These are phyloP conservation scores for Procambarus virginalis DNA, from an alignment of 1,140 invertebrate species.

Conservation along the genomic window DNA sequence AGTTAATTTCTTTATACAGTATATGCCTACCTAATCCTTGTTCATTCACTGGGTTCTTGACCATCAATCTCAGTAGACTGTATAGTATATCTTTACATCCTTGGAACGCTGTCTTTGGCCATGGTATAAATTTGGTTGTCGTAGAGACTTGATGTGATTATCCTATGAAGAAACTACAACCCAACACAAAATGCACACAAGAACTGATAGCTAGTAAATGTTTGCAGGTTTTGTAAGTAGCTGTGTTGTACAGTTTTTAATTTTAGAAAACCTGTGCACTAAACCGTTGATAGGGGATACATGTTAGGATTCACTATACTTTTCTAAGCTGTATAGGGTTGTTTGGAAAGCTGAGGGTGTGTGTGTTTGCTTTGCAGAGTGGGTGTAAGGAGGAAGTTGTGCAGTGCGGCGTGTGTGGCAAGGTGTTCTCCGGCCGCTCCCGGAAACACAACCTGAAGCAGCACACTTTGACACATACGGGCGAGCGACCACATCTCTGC, in stretches of 20 bases:
- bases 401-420: conserved; percentile 67
- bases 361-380: conserved; percentile 57
- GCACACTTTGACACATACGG: conserved; percentile 73
- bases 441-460: conserved; percentile 67
- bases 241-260: neutral
- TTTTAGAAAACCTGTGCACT: neutral
- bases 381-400: conserved; percentile 52
- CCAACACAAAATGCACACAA: neutral
- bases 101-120: too few relatives aligned
- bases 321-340: conserved; percentile 9
- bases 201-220: neutral
- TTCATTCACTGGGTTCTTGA: too few relatives aligned
- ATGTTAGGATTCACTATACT: neutral
- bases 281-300: neutral
- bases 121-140: too few relatives aligned
- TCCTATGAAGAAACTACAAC: too few relatives aligned
- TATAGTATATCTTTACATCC: too few relatives aligned
- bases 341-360: conserved; percentile 37
- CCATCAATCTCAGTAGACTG: too few relatives aligned
- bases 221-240: neutral
- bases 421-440: conserved; percentile 64
- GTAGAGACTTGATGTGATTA: too few relatives aligned
- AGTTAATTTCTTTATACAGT: neutral
- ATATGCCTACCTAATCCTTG: too few relatives aligned
- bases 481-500: conserved; percentile 74